Evolutionary conservation across 1,140 invertebrate genomes (phyloP).

Genomic region (Centruroides vittatus): DNA sequence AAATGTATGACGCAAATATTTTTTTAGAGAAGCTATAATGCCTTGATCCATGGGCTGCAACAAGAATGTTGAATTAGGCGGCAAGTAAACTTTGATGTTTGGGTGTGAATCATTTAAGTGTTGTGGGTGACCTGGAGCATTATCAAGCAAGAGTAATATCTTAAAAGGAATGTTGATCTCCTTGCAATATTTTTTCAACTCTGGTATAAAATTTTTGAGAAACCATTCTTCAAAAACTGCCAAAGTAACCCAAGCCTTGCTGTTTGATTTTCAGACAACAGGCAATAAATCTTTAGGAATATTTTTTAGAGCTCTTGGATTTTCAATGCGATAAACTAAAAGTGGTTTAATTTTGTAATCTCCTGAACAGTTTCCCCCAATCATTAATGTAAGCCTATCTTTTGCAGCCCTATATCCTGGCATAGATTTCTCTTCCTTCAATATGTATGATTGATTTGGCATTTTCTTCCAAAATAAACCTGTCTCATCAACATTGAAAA

Average conservation of each 20-base stretch:
- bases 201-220: slow-evolving; percentile 7
- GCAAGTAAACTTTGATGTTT: slow-evolving; percentile 10
- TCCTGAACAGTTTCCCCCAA: too few relatives aligned
- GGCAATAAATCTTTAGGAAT: not conserved
- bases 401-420: slow-evolving; percentile 16
- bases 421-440: slow-evolving; percentile 9
- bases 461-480: slow-evolving; percentile 20
- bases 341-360: slow-evolving; percentile 14
- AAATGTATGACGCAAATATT: too few relatives aligned
- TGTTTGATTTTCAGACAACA: slow-evolving; percentile 6
- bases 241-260: slow-evolving; percentile 5
- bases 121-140: slow-evolving; percentile 11
- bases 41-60: slow-evolving; percentile 16
- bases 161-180: slow-evolving; percentile 12
- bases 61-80: slow-evolving; percentile 4
- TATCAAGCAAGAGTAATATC: slow-evolving; percentile 14
- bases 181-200: slow-evolving; percentile 4
- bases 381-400: slow-evolving; percentile 17
- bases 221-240: slow-evolving; percentile 14
- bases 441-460: slow-evolving; percentile 15
- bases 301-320: too few relatives aligned
- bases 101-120: slow-evolving; percentile 5
- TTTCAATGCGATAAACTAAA: not conserved
- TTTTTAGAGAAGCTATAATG: not conserved
- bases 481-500: slow-evolving; percentile 21